These are phyloP conservation scores for Lophius piscatorius DNA, from an alignment of 2,113 vertebrate species.

Conservation along the genomic window DNA sequence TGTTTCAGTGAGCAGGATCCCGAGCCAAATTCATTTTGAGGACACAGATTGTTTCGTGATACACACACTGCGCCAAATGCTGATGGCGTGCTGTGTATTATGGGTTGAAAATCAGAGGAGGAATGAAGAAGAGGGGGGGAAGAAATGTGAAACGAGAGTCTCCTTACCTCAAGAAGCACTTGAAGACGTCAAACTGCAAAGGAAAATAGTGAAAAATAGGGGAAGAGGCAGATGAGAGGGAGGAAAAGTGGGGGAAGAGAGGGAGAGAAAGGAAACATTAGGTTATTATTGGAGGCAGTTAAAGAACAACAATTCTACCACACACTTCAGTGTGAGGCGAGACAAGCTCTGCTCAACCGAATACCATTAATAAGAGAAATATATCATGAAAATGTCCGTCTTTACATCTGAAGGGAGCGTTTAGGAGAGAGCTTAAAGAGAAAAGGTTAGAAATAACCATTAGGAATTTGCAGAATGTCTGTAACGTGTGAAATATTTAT, in stretches of 20 bases:
- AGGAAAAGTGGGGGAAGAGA: conserved; percentile 2
- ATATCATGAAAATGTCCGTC: neutral
- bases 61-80: conserved; percentile 48
- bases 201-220: conserved; percentile 6
- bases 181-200: conserved; percentile 62
- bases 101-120: conserved; percentile 52
- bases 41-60: conserved; percentile 61
- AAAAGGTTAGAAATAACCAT: conserved; percentile 24
- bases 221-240: neutral
- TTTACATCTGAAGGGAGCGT: conserved; percentile 1
- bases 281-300: conserved; percentile 21
- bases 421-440: conserved; percentile 30
- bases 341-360: conserved; percentile 11
- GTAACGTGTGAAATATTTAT: conserved; percentile 25
- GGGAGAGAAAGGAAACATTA: conserved; percentile 7
- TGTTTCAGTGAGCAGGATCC: conserved; percentile 42
- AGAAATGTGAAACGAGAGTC: conserved; percentile 45
- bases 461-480: conserved; percentile 29
- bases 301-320: conserved; percentile 30
- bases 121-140: conserved; percentile 35
- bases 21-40: conserved; percentile 55
- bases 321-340: conserved; percentile 19
- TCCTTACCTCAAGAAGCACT: conserved; percentile 74
- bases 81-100: conserved; percentile 57
- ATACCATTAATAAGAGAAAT: conserved; percentile 2